A percentile compares a stretch with the other conserved stretches of the same genome.
Evolutionary conservation across 2,797 vertebrate species (phyloP).

Genomic region (Pipistrellus kuhlii): DNA sequence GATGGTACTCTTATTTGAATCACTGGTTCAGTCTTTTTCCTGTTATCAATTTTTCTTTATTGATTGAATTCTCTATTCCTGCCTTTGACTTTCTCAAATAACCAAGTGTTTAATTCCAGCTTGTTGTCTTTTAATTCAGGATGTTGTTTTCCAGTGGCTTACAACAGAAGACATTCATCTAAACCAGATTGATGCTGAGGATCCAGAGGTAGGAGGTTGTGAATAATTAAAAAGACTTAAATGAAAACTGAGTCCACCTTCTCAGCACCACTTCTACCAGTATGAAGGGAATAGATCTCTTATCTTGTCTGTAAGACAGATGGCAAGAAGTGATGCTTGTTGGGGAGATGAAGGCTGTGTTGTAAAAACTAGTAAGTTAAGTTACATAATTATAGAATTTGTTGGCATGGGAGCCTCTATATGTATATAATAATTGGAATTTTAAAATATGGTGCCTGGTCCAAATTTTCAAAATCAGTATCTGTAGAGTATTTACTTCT

Average conservation of each 20-base stretch:
- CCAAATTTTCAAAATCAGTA: background rate
- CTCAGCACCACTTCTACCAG: background rate
- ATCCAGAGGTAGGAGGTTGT: slow-evolving; percentile 93
- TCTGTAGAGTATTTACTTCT: background rate
- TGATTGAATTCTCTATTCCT: slow-evolving; percentile 35
- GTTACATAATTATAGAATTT: background rate
- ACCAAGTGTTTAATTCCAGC: background rate
- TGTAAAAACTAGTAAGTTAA: background rate
- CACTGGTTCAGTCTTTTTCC: background rate
- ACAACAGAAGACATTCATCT: slow-evolving; percentile 93
- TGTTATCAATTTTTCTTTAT: background rate
- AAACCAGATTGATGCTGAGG: slow-evolving; percentile 96
- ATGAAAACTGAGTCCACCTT: background rate
- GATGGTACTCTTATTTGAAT: background rate
- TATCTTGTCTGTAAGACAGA: background rate
- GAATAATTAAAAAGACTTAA: background rate
- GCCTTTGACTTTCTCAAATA: background rate
- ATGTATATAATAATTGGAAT: background rate
- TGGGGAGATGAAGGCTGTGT: background rate
- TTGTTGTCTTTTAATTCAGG: slow-evolving; percentile 86
- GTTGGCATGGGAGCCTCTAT: background rate
- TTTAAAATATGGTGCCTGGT: background rate
- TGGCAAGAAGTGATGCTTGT: background rate
- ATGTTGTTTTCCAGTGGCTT: slow-evolving; percentile 98
- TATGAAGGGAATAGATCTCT: background rate